These are phyloP conservation scores for Sarcophaga caerulescens DNA, from an alignment of 2,888 invertebrate species.

Conservation along the genomic window DNA sequence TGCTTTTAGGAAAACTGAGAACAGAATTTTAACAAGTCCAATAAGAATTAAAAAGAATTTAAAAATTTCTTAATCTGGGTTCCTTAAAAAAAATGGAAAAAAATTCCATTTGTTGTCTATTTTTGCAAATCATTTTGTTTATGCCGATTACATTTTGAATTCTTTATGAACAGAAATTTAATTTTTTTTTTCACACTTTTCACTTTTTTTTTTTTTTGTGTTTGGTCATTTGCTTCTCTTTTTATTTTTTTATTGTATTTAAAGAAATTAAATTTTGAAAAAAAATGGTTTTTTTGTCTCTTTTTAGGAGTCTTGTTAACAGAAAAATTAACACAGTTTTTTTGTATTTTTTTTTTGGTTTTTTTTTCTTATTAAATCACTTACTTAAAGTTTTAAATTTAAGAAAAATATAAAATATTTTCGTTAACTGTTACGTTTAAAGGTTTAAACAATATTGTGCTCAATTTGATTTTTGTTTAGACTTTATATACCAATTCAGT, in stretches of 20 bases:
- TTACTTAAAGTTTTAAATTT: conserved; percentile 43
- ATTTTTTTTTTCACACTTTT: conserved; percentile 34
- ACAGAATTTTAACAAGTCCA: not conserved
- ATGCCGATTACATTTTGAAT: no score
- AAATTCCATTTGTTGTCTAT: not conserved
- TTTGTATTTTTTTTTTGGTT: conserved; percentile 3
- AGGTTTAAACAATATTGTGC: conserved; percentile 66
- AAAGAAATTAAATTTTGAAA: not conserved
- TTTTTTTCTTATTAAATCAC: conserved; percentile 43
- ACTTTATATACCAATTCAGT: conserved; percentile 64
- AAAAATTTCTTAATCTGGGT: no score
- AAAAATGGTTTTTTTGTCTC: not conserved
- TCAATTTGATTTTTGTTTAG: conserved; percentile 61
- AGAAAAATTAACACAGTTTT: conserved; percentile 28
- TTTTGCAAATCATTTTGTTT: not conserved
- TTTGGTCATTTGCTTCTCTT: not conserved
- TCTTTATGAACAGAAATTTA: not conserved
- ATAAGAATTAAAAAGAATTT: no score
- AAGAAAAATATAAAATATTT: conserved; percentile 1
- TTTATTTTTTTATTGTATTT: not conserved
- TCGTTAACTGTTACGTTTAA: conserved; percentile 63
- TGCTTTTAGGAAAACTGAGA: not conserved
- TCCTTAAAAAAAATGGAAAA: not conserved
- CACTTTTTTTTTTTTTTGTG: conserved; percentile 23
- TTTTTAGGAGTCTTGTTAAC: not conserved